Evolutionary conservation across 2,888 invertebrate genomes (phyloP), one percentile per base, ranked within the genome.

Genomic region (Acanthosoma haemorrhoidale): DNA sequence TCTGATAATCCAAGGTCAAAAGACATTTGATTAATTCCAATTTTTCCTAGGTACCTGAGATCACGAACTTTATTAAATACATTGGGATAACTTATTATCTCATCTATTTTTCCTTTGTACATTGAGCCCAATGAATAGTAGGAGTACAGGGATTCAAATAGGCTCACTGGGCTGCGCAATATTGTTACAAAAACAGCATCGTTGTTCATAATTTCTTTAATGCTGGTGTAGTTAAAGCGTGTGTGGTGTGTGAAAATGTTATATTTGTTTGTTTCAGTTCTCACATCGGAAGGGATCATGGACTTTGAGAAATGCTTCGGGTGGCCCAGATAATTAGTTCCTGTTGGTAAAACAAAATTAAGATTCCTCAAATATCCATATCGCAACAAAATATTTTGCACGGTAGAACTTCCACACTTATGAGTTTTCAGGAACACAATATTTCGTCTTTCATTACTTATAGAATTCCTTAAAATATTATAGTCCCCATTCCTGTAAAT

Each of bases 21-120:
- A 39, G 75, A 74, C 76, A 76, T 76, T 69, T 76, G 76, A 61
- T 76, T 76, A 18, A 73, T 59, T 51, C 76, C 76, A 18, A 73
- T 68, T 61, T 68, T 71, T 2, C 38, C 21, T 16, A 21, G 16
- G 58, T 63, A 73, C 21, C 74, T 68, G 31, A 31, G 16, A n/a
- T 43, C n/a, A 1, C 13, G 1, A 11, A 39, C 11, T 43, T 25
- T 16, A 11, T 31, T 13, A 16, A n/a, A n/a, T n/a, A 13, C 13
- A 3, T 18, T 58, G 3, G 73, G 71, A n/a, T 64, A 29, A 18
- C 66, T 36, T 2, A 68, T 34, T 18, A 74, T 32, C 16, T 71
- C 43, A 39, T 61, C 43, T 38, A 75, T 69, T 18, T 59, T 70
- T 4, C 43, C 16, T 43, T 73, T 69, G 18, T 70, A 74, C 15